These are phyloP conservation scores for Ornithorhynchus anatinus DNA, from an alignment of 2,113 vertebrate species.

Conservation along the genomic window DNA sequence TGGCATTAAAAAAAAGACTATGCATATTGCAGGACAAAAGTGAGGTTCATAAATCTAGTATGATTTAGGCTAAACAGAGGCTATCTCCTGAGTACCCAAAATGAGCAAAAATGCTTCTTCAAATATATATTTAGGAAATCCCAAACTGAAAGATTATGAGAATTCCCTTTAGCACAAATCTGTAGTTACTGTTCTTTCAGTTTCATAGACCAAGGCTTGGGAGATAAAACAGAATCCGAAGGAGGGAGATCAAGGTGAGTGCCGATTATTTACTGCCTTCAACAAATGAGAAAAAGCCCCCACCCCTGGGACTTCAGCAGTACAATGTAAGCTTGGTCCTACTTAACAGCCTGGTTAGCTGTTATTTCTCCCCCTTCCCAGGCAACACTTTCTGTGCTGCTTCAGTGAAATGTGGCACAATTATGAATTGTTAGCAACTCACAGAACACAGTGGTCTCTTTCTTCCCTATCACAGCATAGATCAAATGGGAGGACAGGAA, in stretches of 20 bases:
- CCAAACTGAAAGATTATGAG: conserved; percentile 14
- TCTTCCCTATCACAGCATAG: background rate
- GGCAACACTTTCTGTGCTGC: conserved; percentile 6
- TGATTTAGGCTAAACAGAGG: background rate
- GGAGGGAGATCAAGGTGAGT: conserved; percentile 49
- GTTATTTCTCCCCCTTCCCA: conserved; percentile 24
- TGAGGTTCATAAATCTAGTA: background rate
- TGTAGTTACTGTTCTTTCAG: background rate
- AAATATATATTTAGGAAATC: conserved; percentile 28
- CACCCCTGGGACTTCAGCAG: conserved; percentile 20
- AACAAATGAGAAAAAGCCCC: conserved; percentile 26
- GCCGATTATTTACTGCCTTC: conserved; percentile 19
- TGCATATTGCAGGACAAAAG: background rate
- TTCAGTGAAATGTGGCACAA: background rate
- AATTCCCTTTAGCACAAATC: background rate
- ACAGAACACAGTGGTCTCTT: conserved; percentile 5
- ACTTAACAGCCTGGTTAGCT: conserved; percentile 25
- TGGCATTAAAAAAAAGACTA: no score
- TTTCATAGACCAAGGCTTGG: background rate
- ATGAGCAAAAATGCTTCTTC: background rate
- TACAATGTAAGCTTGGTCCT: conserved; percentile 16
- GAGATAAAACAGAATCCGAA: conserved; percentile 32
- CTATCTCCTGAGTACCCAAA: background rate
- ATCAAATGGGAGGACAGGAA: background rate
- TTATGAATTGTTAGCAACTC: conserved; percentile 35